Conservation (phyloP, 2,888 invertebrate genomes). For the Argyresthia albistria region DNA sequence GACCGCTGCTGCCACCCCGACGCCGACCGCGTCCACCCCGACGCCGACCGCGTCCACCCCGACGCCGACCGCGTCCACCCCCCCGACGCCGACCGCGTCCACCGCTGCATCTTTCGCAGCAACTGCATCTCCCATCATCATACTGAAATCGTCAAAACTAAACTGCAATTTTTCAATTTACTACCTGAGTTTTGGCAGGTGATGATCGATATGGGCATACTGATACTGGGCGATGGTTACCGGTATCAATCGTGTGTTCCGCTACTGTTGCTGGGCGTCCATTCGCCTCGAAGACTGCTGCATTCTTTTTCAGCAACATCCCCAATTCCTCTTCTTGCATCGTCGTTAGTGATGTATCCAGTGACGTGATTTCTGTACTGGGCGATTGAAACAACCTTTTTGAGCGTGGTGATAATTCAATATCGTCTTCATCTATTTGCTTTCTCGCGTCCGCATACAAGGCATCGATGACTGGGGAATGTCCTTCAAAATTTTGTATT, state of each 20-base stretch:
- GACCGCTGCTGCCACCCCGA: too few species aligned
- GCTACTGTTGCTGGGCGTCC: conserved; percentile 1
- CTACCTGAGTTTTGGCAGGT: conserved; percentile 8
- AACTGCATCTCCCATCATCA: too few species aligned
- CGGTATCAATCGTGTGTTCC: conserved; percentile 9
- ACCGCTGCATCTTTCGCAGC: too few species aligned
- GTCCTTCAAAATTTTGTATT: neutral
- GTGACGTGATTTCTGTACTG: neutral
- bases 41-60: too few species aligned
- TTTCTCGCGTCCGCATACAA: neutral
- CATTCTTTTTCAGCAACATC: neutral
- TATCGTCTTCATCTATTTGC: neutral
- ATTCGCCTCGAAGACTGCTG: conserved; percentile 6
- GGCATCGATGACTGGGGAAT: neutral
- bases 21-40: too few species aligned
- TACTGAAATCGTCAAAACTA: too few species aligned
- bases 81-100: too few species aligned
- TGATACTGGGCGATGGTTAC: conserved; percentile 17
- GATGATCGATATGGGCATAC: conserved; percentile 27
- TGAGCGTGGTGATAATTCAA: neutral
- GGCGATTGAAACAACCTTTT: neutral
- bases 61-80: too few species aligned
- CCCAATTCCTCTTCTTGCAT: neutral
- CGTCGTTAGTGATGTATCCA: neutral
- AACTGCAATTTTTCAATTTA: too few species aligned